Base-by-base conservation (phyloP, 2,797 vertebrate genomes). In the Gambusia yucatana region DNA sequence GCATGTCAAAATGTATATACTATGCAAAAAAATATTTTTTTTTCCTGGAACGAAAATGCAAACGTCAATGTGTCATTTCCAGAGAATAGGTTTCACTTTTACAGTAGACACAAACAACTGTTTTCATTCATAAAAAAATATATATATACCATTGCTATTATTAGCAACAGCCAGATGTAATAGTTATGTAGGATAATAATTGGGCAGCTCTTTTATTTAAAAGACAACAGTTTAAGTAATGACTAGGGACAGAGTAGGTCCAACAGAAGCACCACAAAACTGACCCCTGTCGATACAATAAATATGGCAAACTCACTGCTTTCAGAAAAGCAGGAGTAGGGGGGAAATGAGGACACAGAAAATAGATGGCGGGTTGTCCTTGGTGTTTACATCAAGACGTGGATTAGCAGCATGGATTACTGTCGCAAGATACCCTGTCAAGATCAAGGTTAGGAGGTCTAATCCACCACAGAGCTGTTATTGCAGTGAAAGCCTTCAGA, bases 341-440 rank as follows among this genome's bases (percentile, higher is more conserved):
- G 71, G 43, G 70, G 50, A 78, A 87, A 76, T 55, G 75, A 88
- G 81, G 86, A 88, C 77, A 83, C 77, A 77, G 81, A 85, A 82
- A 85, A 87, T 41, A 83, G 84, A 84, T 88, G 84, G 83, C 82
- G 43, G 83, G 77, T 79, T 85, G 89, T 91, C 91, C 90, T 93
- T 84, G 82, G 88, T 93, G 90, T 91, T 92, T 92, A 90, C 93
- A 93, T 93, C 91, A 91, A 94, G 91, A 92, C 82, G 61, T 91
- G 93, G 93, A 94, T 95, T 94, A 94, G 91, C 92, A 84, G 87
- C 89, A 78, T 92, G 93, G 94, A 94, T 95, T 94, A 94, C 91
- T 92, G 92, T 94, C 93, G 92, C 79, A 77, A 89, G 91, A 93
- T 93, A 93, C 89, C 91, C 91, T 80, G 88, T 92, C 86, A 87